A percentile compares a stretch with the other conserved stretches of the same genome.
phyloP scores from a whole-genome alignment of 2,113 vertebrate genomes.

The Aldabrachelys gigantea region DNA sequence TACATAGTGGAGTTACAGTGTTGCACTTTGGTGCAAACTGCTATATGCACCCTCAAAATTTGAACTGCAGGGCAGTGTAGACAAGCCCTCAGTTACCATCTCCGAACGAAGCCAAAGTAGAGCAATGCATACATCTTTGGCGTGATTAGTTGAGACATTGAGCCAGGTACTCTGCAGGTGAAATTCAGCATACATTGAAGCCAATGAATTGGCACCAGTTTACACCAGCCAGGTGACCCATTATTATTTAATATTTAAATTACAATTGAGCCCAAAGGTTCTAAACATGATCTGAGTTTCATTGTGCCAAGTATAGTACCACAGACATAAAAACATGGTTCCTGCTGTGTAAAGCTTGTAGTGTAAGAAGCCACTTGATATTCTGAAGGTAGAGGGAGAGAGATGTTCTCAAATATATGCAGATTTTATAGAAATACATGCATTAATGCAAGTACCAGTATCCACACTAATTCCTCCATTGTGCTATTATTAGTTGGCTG shows the following conservation, averaged over 20 bases:
- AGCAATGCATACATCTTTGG: background rate
- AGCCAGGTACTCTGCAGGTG: background rate
- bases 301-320: too few species aligned
- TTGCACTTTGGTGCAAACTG: too few species aligned
- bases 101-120: background rate
- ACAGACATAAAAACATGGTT: background rate
- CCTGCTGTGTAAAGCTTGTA: background rate
- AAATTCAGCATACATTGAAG: background rate
- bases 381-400: background rate
- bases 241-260: too few species aligned
- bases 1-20: too few species aligned
- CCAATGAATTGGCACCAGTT: too few species aligned
- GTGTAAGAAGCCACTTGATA: background rate
- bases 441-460: background rate
- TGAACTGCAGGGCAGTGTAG: background rate
- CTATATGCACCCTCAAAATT: too few species aligned
- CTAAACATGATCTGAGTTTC: too few species aligned
- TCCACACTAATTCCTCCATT: background rate
- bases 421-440: background rate
- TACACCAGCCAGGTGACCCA: too few species aligned
- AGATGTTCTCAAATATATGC: too few species aligned
- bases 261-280: too few species aligned
- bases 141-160: background rate
- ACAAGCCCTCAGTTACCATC: background rate
- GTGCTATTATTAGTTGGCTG: background rate